Base-by-base conservation (phyloP, 2,113 vertebrate species). In the Ailuropoda melanoleuca region DNA sequence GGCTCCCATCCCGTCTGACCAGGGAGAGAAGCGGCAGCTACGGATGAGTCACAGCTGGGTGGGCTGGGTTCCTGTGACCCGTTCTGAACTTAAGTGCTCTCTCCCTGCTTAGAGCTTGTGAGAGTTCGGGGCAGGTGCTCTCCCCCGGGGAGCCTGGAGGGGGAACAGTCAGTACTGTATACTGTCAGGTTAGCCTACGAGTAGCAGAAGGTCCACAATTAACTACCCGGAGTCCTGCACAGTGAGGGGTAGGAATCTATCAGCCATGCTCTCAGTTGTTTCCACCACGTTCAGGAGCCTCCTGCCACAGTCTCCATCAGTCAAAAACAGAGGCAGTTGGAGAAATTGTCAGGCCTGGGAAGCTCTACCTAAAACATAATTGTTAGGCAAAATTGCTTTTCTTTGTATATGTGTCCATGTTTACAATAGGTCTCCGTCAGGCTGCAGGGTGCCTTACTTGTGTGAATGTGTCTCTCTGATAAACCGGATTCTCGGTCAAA, bases 351-450 rank as follows among this genome's bases (percentile, higher is more conserved):
- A 85, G 94, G 24, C 29, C 48, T 4, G 1, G 68, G 58, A 97
- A 60, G 50, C 19, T 70, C 74, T 87, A 46, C 23, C 50, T 83
- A 58, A 82, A 94, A 90, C 55, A 43, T 58, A 82, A 90, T 90
- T 87, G 78, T 93, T 97, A 81, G 88, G 34, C 24, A 82, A 64
- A 94, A 78, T 91, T 89, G 74, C 81, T 93, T 95, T 95, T 88
- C 60, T 88, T 95, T 86, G 17, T 93, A 3, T 60, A 3, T 39
- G 31, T 56, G 18, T 68, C 78, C 19, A 7, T 82, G 31, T 84
- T 94, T 91, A 58, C 29, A 90, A 4, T 11, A 86, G 50, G n/a
- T 72, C 70, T 96, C 48, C 53, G 85, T 82, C 26, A 91, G 77
- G 82, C 60, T 86, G 56, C 10, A 21, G 39, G 66, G n/a, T 87